A percentile compares a stretch with the other conserved stretches of the same genome.
Evolutionary conservation across 2,113 vertebrate genomes (phyloP).

Genomic region (Onychorhynchus coronatus): DNA sequence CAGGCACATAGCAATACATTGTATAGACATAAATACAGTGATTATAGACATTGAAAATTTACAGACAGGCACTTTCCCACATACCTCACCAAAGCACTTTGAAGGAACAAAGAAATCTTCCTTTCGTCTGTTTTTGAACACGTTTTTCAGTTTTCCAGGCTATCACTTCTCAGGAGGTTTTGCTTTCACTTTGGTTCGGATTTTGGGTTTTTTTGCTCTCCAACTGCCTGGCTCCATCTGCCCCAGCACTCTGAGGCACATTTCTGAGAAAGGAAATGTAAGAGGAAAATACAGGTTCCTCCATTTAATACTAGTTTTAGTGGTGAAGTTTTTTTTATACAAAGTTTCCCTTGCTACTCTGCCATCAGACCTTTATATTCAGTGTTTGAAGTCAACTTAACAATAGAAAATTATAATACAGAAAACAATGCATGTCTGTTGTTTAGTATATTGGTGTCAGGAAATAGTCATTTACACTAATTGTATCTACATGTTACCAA

Average conservation of each 20-base stretch:
- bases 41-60: not conserved
- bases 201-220: not conserved
- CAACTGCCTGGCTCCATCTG: not conserved
- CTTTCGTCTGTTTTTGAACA: not conserved
- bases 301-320: not conserved
- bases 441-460: not conserved
- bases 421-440: not conserved
- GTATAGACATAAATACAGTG: not conserved
- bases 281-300: not conserved
- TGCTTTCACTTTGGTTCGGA: not conserved
- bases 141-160: not conserved
- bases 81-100: not conserved
- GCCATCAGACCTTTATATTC: rapidly evolving
- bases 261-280: not conserved
- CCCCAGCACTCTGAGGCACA: not conserved
- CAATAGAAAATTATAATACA: not conserved
- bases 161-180: not conserved
- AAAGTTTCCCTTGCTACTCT: not conserved
- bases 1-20: not conserved
- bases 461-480: not conserved
- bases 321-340: not conserved
- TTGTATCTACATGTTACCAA: not conserved
- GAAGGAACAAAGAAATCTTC: not conserved
- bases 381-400: not conserved
- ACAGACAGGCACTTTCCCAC: not conserved